phyloP scores from a whole-genome alignment of 2,797 vertebrate genomes.

The Oreochromis grahami region DNA sequence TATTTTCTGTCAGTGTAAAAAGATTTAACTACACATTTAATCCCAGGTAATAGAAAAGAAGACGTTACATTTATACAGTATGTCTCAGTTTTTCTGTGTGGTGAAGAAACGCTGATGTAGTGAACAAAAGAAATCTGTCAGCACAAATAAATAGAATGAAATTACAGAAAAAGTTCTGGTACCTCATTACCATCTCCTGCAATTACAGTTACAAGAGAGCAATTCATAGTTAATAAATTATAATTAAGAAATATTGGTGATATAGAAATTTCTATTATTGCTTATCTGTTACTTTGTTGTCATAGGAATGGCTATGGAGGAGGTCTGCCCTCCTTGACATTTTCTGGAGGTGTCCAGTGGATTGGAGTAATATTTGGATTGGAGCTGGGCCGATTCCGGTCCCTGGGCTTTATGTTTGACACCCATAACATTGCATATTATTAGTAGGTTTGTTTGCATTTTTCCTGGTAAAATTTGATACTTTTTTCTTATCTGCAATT shows the following conservation, averaged over 20 bases:
- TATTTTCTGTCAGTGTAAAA: neutral
- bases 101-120: neutral
- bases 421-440: neutral
- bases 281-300: neutral
- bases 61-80: neutral
- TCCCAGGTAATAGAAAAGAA: neutral
- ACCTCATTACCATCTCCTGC: neutral
- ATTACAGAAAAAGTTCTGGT: neutral
- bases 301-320: neutral
- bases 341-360: neutral
- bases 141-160: neutral
- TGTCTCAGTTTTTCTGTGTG: neutral
- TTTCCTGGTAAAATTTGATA: neutral
- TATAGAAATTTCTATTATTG: neutral
- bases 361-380: neutral
- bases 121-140: neutral
- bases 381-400: rapidly evolving
- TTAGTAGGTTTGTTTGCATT: neutral
- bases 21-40: too few relatives aligned
- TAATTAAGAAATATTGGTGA: neutral
- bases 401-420: neutral
- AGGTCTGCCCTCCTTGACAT: neutral
- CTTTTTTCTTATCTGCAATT: neutral
- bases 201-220: neutral
- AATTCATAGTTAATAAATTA: neutral